Percentiles rank a stretch among this genome's conserved stretches.
These are phyloP conservation scores for Nothobranchius furzeri DNA, from an alignment of 2,113 vertebrate species.

Conservation along the genomic window DNA sequence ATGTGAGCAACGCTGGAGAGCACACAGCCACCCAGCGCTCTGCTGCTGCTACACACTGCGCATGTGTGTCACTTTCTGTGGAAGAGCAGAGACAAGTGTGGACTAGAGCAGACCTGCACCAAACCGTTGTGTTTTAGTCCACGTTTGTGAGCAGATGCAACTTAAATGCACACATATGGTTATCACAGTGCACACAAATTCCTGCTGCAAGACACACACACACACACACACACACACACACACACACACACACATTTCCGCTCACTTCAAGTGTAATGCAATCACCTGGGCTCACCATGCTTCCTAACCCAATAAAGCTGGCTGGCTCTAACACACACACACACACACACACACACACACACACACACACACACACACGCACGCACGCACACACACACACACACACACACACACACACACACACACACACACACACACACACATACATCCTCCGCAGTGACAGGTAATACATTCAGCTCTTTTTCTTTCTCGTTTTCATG, in stretches of 20 bases:
- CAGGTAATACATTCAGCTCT: slow-evolving; percentile 40
- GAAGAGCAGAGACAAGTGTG: no score
- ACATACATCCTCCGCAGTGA: slow-evolving; percentile 42
- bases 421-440: slow-evolving; percentile 27
- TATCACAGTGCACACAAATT: slow-evolving; percentile 4
- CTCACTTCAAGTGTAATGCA: slow-evolving; percentile 67
- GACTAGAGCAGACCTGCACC: slow-evolving; percentile 5
- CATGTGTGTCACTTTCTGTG: slow-evolving; percentile 21
- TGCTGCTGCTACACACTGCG: slow-evolving; percentile 24
- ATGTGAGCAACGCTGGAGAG: slow-evolving; percentile 62
- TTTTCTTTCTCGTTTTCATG: background rate
- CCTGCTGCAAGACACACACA: slow-evolving; percentile 28
- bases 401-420: slow-evolving; percentile 29
- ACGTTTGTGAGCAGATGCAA: slow-evolving; percentile 9
- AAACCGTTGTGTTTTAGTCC: slow-evolving; percentile 18
- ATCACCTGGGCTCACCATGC: slow-evolving; percentile 70
- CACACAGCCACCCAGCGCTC: slow-evolving; percentile 44
- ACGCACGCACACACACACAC: slow-evolving; percentile 32
- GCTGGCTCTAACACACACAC: slow-evolving; percentile 44
- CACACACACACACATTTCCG: slow-evolving; percentile 50
- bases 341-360: slow-evolving; percentile 27
- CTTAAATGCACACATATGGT: slow-evolving; percentile 7
- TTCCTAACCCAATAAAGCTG: slow-evolving; percentile 71
- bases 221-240: slow-evolving; percentile 51
- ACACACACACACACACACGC: slow-evolving; percentile 26